Evolutionary conservation across 2,888 invertebrate genomes (phyloP).

Genomic region (Chaetoderma sp.): DNA sequence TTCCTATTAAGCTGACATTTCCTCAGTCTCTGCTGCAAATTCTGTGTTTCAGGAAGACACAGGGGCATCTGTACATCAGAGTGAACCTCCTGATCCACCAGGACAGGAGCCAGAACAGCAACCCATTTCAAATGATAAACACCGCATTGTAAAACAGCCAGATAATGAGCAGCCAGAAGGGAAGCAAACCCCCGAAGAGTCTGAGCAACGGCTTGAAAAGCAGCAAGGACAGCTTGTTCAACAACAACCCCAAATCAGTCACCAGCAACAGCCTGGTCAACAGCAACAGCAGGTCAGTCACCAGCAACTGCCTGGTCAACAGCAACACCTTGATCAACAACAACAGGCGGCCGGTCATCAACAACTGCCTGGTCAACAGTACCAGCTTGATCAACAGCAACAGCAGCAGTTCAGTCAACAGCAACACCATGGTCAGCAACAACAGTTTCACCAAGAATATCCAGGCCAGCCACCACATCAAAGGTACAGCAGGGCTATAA

Average conservation of each 20-base stretch:
- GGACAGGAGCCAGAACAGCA: too few species aligned
- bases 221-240: too few species aligned
- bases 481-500: neutral
- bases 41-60: too few species aligned
- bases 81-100: too few species aligned
- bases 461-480: neutral
- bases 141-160: slow-evolving; percentile 17
- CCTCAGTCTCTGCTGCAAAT: too few species aligned
- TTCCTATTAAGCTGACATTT: too few species aligned
- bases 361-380: slow-evolving; percentile 16
- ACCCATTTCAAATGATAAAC: too few species aligned
- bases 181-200: slow-evolving; percentile 44
- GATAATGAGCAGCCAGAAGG: slow-evolving; percentile 47
- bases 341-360: slow-evolving; percentile 11
- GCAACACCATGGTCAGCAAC: slow-evolving; percentile 5
- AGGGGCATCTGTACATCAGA: too few species aligned
- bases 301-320: slow-evolving; percentile 20
- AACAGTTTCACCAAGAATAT: neutral
- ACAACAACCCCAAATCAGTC: too few species aligned
- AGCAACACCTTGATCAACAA: slow-evolving; percentile 34
- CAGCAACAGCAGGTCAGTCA: slow-evolving; percentile 15
- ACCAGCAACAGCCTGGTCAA: slow-evolving; percentile 33
- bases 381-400: slow-evolving; percentile 4
- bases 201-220: slow-evolving; percentile 54
- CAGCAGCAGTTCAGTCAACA: too few species aligned